phyloP scores from a whole-genome alignment of 53 echinoderm and acorn worm species.

The Holothuria leucospilota region DNA sequence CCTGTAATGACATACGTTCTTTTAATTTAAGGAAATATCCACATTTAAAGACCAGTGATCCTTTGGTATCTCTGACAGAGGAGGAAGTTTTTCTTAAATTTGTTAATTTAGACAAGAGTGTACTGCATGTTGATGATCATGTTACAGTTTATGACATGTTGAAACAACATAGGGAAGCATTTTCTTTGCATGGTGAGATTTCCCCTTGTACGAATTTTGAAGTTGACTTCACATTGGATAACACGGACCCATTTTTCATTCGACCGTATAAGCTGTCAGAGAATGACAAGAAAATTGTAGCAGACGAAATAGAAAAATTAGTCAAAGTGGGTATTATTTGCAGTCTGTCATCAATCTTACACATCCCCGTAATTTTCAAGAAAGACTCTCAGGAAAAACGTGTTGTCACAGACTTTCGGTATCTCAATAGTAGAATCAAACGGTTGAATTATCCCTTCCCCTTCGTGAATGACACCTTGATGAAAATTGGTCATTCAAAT shows the following conservation, averaged over 20 bases:
- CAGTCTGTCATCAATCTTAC: conserved; percentile 16
- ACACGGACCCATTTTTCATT: conserved; percentile 31
- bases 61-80: not conserved
- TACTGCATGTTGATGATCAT: not conserved
- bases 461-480: no score
- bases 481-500: no score
- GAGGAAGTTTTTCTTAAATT: conserved; percentile 1
- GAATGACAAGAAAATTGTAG: no score
- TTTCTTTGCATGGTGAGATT: conserved; percentile 54
- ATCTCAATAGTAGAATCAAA: no score
- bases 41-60: conserved; percentile 23
- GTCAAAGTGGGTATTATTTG: conserved; percentile 34
- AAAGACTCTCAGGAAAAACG: not conserved
- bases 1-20: no score
- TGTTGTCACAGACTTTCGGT: no score
- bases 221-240: conserved; percentile 3
- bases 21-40: conserved; percentile 22
- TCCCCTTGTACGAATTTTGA: conserved; percentile 24
- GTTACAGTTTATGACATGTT: not conserved
- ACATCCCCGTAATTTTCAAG: conserved; percentile 39
- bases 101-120: conserved; percentile 17
- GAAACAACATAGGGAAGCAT: conserved; percentile 14
- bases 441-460: no score
- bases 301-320: no score
- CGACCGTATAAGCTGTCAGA: no score